Percentiles rank a stretch among this genome's conserved stretches.
These are phyloP conservation scores for Cerastoderma edule DNA, from an alignment of 2,888 invertebrate species.

Conservation along the genomic window DNA sequence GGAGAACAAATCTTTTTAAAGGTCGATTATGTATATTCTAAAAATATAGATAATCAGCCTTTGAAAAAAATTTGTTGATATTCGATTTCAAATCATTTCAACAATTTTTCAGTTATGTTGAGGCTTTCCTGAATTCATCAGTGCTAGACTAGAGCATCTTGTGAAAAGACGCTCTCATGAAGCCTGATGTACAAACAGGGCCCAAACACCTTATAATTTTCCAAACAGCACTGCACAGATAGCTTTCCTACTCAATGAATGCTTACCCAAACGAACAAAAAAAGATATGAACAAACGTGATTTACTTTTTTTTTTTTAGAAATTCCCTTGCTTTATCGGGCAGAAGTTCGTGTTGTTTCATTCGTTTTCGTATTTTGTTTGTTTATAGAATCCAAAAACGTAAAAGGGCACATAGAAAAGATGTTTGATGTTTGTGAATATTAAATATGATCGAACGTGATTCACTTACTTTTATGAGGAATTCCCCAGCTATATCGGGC, in stretches of 20 bases:
- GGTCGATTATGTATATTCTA: too few species aligned
- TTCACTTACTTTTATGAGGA: constrained; percentile 65
- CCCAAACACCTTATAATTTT: too few species aligned
- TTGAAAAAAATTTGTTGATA: too few species aligned
- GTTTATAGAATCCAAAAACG: not conserved
- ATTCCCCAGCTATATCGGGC: constrained; percentile 62
- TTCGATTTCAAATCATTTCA: too few species aligned
- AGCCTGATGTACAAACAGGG: too few species aligned
- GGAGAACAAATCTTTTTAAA: too few species aligned
- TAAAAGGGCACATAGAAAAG: not conserved
- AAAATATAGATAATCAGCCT: too few species aligned
- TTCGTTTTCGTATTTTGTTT: not conserved
- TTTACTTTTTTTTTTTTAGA: not conserved
- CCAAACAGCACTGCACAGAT: not conserved
- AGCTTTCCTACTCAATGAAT: not conserved
- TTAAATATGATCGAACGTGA: constrained; percentile 3
- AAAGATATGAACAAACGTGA: not conserved
- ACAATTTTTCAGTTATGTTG: too few species aligned
- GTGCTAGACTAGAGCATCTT: too few species aligned
- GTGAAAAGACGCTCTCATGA: too few species aligned
- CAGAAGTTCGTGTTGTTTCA: too few species aligned
- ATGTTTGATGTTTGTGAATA: not conserved
- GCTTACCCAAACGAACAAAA: not conserved
- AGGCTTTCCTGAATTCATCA: too few species aligned
- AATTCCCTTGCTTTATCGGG: not conserved